Evolutionary conservation across 2,113 vertebrate species (phyloP).

Genomic region (Tor tambroides): DNA sequence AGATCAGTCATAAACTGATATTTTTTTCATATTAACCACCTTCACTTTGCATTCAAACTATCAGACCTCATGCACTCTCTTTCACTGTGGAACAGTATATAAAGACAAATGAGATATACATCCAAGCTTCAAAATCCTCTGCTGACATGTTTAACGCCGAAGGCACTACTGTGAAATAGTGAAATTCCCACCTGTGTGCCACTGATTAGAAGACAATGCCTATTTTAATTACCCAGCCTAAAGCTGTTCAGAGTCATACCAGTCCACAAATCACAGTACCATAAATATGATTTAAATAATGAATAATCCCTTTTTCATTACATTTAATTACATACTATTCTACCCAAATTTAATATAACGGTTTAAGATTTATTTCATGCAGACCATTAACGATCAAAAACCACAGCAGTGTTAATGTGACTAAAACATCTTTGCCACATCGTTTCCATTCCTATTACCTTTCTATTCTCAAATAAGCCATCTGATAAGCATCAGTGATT

Average conservation of each 20-base stretch:
- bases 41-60: constrained; percentile 1
- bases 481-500: constrained; percentile 38
- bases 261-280: constrained; percentile 8
- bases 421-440: background rate
- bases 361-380: background rate
- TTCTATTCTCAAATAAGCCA: constrained; percentile 27
- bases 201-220: constrained; percentile 67
- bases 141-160: constrained; percentile 20
- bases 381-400: background rate
- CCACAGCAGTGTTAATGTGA: background rate
- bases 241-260: constrained; percentile 32
- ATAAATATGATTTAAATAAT: background rate
- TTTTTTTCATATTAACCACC: background rate
- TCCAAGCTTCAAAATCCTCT: constrained; percentile 59
- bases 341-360: background rate
- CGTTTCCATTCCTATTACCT: background rate
- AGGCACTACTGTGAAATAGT: constrained; percentile 59
- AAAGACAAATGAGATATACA: constrained; percentile 63
- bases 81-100: constrained; percentile 2
- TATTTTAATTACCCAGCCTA: constrained; percentile 50
- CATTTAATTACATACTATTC: background rate
- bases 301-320: background rate
- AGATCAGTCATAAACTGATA: background rate
- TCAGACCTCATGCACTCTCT: background rate
- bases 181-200: constrained; percentile 64